Base-by-base conservation (phyloP, 2,113 vertebrate species). In the Istiophorus platypterus region DNA sequence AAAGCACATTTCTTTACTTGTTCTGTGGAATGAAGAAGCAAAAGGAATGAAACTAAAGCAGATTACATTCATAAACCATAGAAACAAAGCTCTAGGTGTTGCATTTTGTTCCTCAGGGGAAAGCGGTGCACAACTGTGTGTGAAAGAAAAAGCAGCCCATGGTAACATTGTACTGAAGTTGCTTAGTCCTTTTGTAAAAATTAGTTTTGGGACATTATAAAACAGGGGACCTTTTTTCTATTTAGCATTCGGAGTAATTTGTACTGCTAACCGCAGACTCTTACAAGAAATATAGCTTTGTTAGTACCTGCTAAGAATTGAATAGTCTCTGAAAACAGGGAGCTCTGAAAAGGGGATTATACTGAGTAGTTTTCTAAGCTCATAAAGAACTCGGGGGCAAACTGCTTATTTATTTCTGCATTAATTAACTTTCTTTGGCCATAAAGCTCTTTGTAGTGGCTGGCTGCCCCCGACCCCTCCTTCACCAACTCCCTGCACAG, bases 351-450 rank as follows among this genome's bases (percentile, higher is more conserved):
- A 57, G 24, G 24, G 1, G 85, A 80, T 84, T 88, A 83, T 4
- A 64, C 52, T 31, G 45, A 82, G 76, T 3, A 74, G 51, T 68
- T 86, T 80, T 63, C 61, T 74, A 76, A 90, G 72, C 80, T 80
- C 56, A 65, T 77, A 51, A 79, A 87, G 78, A 79, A 80, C 72
- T 85, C 39, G 0, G 74, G 62, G 76, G 52, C 72, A 84, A 92
- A 86, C 41, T 84, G 76, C 63, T 86, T 85, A 87, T 90, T 92
- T 89, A 90, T 90, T 91, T 92, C 86, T 92, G 86, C 88, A 91
- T 94, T 93, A 88, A 93, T 93, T 88, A 89, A 93, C 91, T 92
- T 86, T 85, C 72, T 82, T 82, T 73, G 66, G 52, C 76, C 68
- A 85, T 90, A 85, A 86, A 87, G 82, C 75, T 77, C 91, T 90